Percentiles rank a stretch among this genome's conserved stretches.
These are phyloP conservation scores for Varecia variegata DNA, from an alignment of 2,797 vertebrate genomes.

Conservation along the genomic window DNA sequence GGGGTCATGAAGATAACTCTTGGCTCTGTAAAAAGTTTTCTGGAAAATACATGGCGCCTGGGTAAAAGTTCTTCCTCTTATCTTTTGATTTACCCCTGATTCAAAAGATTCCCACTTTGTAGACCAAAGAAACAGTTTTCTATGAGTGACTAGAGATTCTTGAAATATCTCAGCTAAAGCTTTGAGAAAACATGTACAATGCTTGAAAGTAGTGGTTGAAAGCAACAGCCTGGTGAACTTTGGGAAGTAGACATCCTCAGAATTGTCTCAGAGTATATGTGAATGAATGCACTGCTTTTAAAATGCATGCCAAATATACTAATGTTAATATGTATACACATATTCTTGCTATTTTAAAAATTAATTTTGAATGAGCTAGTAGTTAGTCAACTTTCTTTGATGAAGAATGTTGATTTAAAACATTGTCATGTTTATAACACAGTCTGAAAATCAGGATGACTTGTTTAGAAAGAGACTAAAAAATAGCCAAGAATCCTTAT, in stretches of 20 bases:
- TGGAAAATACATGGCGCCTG: background rate
- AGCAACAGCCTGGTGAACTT: background rate
- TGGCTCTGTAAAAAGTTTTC: background rate
- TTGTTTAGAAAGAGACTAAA: background rate
- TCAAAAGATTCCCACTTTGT: background rate
- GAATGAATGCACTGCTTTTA: conserved; percentile 1
- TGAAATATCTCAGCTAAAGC: background rate
- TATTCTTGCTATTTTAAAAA: background rate
- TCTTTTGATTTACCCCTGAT: background rate
- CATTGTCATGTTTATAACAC: background rate
- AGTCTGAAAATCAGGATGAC: background rate
- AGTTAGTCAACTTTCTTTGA: background rate
- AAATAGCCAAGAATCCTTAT: background rate
- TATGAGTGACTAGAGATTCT: background rate
- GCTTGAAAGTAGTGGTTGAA: background rate
- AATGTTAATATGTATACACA: background rate
- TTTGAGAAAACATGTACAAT: background rate
- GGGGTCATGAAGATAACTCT: background rate
- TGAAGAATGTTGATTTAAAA: background rate
- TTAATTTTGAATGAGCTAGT: conserved; percentile 25
- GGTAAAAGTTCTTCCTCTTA: conserved; percentile 14
- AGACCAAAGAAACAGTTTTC: background rate
- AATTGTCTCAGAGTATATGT: background rate
- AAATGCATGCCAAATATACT: background rate
- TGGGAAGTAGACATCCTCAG: background rate